Evolutionary conservation across 2,888 invertebrate genomes (phyloP).

Genomic region (Eustalomyia histrio): DNA sequence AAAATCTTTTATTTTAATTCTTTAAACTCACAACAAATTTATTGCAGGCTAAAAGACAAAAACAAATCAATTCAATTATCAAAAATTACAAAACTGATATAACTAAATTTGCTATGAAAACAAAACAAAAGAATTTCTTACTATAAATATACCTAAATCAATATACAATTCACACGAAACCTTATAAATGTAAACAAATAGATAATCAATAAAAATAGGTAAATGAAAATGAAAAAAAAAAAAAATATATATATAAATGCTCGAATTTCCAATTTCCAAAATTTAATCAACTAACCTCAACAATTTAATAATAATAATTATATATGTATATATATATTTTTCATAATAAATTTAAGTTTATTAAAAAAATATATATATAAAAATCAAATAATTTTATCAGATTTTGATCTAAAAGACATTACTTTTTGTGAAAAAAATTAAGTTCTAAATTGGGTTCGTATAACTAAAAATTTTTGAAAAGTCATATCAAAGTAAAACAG

Average conservation of each 20-base stretch:
- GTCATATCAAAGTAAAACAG: too few species aligned
- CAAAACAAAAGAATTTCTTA: conserved; percentile 25
- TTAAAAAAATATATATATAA: too few species aligned
- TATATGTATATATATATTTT: too few species aligned
- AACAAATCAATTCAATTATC: conserved; percentile 34
- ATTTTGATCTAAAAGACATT: too few species aligned
- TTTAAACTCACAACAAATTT: conserved; percentile 42
- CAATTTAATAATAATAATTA: too few species aligned
- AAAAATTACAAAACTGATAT: conserved; percentile 39
- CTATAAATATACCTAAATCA: conserved; percentile 35
- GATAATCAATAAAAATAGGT: not conserved
- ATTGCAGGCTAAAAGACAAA: conserved; percentile 29
- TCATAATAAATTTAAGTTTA: too few species aligned
- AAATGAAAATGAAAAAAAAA: conserved; percentile 10
- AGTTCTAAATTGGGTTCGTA: too few species aligned
- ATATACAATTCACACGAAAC: conserved; percentile 43
- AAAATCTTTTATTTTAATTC: not conserved
- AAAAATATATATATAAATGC: too few species aligned
- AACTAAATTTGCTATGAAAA: conserved; percentile 49
- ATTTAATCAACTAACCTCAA: conserved; percentile 3
- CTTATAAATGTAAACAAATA: conserved; percentile 39
- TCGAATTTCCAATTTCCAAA: conserved; percentile 7
- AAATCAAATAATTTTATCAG: too few species aligned
- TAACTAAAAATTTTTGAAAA: too few species aligned
- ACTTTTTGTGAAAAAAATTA: too few species aligned